A percentile compares a stretch with the other conserved stretches of the same genome.
These are phyloP conservation scores for Pelosia muscerda DNA, from an alignment of 2,888 invertebrate genomes.

Conservation along the genomic window DNA sequence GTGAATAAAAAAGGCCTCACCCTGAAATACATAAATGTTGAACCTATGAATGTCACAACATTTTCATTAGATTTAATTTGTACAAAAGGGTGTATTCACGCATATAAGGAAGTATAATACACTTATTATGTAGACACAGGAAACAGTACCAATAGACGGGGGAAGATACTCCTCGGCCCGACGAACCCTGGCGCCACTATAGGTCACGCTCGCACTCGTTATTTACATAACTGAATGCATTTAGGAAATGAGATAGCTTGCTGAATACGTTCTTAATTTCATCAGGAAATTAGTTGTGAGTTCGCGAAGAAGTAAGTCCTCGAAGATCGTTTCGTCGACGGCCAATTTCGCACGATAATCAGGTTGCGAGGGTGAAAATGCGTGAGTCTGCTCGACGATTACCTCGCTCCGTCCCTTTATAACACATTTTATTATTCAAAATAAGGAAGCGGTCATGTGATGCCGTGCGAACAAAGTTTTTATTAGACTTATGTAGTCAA, in stretches of 20 bases:
- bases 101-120: conserved; percentile 60
- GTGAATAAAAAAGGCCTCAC: no score
- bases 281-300: conserved; percentile 48
- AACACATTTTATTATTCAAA: conserved; percentile 46
- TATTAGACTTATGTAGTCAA: conserved; percentile 51
- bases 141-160: conserved; percentile 30
- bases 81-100: conserved; percentile 42
- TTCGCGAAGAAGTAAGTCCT: conserved; percentile 25
- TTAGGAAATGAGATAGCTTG: conserved; percentile 63
- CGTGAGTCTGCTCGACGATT: conserved; percentile 19
- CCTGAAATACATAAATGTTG: not conserved
- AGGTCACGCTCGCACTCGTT: conserved; percentile 55
- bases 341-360: conserved; percentile 35
- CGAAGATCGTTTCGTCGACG: conserved; percentile 19
- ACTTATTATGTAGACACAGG: conserved; percentile 34
- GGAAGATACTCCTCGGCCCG: conserved; percentile 17
- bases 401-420: conserved; percentile 18
- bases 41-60: not conserved
- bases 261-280: conserved; percentile 55
- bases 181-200: conserved; percentile 56
- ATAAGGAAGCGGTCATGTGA: conserved; percentile 45
- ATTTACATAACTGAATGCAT: conserved; percentile 63
- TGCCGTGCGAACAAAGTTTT: conserved; percentile 55
- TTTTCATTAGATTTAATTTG: conserved; percentile 27
- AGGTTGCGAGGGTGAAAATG: conserved; percentile 24